Percentiles rank a stretch among this genome's conserved stretches.
phyloP scores from a whole-genome alignment of 2,797 vertebrate genomes.

The Hippoglossus hippoglossus region DNA sequence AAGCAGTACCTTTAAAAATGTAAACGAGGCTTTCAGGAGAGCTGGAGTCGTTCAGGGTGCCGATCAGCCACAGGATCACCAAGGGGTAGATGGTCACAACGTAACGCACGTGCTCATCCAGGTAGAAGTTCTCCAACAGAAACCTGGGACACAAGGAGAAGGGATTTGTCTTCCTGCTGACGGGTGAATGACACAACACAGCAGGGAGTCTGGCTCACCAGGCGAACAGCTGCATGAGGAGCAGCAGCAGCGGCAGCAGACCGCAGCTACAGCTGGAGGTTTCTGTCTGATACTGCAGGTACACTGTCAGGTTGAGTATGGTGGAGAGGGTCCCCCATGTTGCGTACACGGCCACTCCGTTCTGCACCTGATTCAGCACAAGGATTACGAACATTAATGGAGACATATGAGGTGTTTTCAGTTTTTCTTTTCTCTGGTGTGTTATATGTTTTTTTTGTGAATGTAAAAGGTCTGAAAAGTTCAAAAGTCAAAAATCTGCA shows the following conservation, averaged over 20 bases:
- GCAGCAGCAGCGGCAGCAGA: slow-evolving; percentile 65
- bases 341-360: slow-evolving; percentile 80
- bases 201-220: slow-evolving; percentile 63
- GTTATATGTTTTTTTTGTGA: too few relatives aligned
- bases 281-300: slow-evolving; percentile 75
- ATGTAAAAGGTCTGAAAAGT: too few relatives aligned
- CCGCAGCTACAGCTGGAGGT: slow-evolving; percentile 52
- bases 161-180: not conserved
- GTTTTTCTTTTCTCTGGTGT: too few relatives aligned
- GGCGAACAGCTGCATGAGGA: slow-evolving; percentile 68
- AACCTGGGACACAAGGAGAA: slow-evolving; percentile 72
- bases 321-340: slow-evolving; percentile 80
- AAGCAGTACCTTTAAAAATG: slow-evolving; percentile 78
- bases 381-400: slow-evolving; percentile 3
- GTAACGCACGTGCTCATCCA: slow-evolving; percentile 84
- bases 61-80: slow-evolving; percentile 77
- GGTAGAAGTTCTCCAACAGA: slow-evolving; percentile 83
- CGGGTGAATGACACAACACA: slow-evolving; percentile 19
- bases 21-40: slow-evolving; percentile 7
- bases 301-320: slow-evolving; percentile 81
- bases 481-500: not conserved
- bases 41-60: slow-evolving; percentile 52
- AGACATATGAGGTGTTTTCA: not conserved
- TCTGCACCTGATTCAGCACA: slow-evolving; percentile 81
- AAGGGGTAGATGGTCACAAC: slow-evolving; percentile 82